Conservation (phyloP, 2,113 vertebrate species). For the Calidris pygmaea region DNA sequence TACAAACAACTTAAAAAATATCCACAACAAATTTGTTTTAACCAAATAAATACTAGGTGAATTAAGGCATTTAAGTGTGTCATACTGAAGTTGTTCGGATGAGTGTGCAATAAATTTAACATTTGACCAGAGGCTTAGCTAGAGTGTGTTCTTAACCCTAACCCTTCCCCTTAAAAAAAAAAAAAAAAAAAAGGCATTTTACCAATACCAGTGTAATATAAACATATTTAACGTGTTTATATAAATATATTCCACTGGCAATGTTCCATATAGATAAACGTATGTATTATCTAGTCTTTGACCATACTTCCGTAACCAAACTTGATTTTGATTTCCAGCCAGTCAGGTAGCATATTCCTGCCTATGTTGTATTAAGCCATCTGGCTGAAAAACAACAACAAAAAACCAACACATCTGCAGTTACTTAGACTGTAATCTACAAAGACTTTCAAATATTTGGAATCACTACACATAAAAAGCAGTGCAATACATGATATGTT, state of each 20-base stretch:
- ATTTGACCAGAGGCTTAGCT: background rate
- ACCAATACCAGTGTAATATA: background rate
- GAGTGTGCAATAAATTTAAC: background rate
- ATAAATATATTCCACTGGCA: background rate
- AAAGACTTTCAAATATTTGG: background rate
- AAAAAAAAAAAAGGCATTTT: background rate
- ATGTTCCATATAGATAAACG: background rate
- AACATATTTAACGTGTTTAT: background rate
- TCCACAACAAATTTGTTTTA: background rate
- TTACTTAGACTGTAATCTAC: background rate
- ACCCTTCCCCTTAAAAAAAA: background rate
- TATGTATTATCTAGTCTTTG: background rate
- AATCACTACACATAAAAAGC: background rate
- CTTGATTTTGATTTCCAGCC: background rate
- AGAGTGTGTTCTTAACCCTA: background rate
- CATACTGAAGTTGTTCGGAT: background rate
- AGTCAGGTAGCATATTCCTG: background rate
- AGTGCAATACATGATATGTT: background rate
- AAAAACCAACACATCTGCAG: background rate
- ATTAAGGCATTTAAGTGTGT: background rate
- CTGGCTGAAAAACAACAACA: background rate
- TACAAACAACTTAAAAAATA: background rate
- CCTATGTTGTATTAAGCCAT: background rate
- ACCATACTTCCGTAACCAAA: background rate
- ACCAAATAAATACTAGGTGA: background rate